Evolutionary conservation across 2,888 invertebrate genomes (phyloP).

Genomic region (Dolomedes plantarius): DNA sequence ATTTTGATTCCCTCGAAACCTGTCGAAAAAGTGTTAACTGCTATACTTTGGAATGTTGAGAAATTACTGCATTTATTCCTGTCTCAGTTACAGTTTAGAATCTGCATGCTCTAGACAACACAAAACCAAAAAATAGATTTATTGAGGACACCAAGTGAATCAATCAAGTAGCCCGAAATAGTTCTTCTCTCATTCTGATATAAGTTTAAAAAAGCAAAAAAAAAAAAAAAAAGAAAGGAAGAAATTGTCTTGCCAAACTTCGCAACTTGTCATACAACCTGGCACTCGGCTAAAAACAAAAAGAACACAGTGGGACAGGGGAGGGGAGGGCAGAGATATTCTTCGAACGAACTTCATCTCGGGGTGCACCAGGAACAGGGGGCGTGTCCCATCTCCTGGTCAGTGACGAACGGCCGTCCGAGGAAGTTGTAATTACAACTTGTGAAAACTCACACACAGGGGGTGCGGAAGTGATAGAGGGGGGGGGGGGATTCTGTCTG

Average conservation of each 20-base stretch:
- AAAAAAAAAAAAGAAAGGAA: not conserved
- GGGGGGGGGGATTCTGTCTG: not conserved
- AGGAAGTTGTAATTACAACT: slow-evolving; percentile 69
- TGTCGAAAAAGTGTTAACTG: no score
- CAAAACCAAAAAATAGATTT: no score
- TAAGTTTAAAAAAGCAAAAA: no score
- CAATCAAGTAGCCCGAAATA: not conserved
- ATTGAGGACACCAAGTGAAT: not conserved
- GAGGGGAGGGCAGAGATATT: not conserved
- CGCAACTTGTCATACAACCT: not conserved
- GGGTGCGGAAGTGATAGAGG: no score
- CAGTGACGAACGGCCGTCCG: slow-evolving; percentile 57
- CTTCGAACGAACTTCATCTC: slow-evolving; percentile 7
- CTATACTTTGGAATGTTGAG: no score
- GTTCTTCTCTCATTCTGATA: not conserved
- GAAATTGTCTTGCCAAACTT: not conserved
- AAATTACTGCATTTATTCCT: no score
- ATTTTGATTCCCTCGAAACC: no score
- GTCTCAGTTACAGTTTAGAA: no score
- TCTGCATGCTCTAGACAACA: no score
- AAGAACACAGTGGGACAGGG: not conserved
- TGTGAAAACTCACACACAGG: slow-evolving; percentile 25
- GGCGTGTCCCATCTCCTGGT: slow-evolving; percentile 19
- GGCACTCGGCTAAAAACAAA: not conserved
- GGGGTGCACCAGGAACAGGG: not conserved